Conservation (phyloP, 2,888 invertebrate genomes). For the Acheta domesticus region DNA sequence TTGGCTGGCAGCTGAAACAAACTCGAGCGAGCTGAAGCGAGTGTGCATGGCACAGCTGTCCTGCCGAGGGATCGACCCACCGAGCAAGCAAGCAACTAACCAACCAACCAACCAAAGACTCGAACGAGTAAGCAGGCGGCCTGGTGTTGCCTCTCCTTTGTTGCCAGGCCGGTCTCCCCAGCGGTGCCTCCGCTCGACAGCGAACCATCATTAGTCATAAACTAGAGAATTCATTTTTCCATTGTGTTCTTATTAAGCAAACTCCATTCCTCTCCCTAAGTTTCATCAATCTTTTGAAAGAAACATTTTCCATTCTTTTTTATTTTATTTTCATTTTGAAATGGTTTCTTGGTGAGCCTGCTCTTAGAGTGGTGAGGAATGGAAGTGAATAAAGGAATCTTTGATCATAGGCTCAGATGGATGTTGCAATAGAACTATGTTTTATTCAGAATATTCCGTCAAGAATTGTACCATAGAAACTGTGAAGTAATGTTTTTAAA, state of each 20-base stretch:
- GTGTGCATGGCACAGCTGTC: background rate
- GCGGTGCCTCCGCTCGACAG: slow-evolving; percentile 33
- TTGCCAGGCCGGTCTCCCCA: slow-evolving; percentile 32
- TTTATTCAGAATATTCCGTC: background rate
- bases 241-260: slow-evolving; percentile 39
- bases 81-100: background rate
- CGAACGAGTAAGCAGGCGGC: background rate
- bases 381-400: slow-evolving; percentile 29
- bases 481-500: background rate
- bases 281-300: slow-evolving; percentile 36
- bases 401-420: slow-evolving; percentile 19
- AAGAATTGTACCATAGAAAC: background rate
- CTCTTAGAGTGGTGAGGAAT: slow-evolving; percentile 31
- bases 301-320: slow-evolving; percentile 30
- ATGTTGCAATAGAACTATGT: background rate
- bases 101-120: background rate
- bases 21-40: background rate
- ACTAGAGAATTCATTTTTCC: slow-evolving; percentile 38
- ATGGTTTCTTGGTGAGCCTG: background rate
- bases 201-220: slow-evolving; percentile 39
- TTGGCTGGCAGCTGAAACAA: background rate
- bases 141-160: slow-evolving; percentile 19
- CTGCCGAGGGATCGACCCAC: background rate
- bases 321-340: slow-evolving; percentile 22
- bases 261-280: slow-evolving; percentile 30